Conservation (phyloP, 1,140 invertebrate species). For the Macrocentrus cingulum region DNA sequence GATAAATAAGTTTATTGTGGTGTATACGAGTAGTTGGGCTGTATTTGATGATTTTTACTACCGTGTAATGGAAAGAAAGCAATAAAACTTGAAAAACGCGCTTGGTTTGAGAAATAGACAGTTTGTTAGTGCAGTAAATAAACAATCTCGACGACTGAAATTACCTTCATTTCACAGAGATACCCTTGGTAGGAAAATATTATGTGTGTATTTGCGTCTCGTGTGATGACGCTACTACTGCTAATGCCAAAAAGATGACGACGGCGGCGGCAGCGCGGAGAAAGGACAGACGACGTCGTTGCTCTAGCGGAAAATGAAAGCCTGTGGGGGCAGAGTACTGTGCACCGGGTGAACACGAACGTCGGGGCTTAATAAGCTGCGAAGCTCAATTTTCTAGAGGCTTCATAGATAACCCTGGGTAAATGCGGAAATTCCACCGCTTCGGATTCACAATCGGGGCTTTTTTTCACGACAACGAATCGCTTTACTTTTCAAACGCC, state of each 20-base stretch:
- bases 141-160: constrained; percentile 41
- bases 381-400: constrained; percentile 34
- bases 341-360: constrained; percentile 11
- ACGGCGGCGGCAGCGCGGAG: constrained; percentile 12
- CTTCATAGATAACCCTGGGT: constrained; percentile 14
- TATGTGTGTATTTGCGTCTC: no score
- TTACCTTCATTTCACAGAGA: constrained; percentile 33
- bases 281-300: constrained; percentile 11
- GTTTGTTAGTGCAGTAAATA: constrained; percentile 21
- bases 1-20: no score
- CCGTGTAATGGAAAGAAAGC: no score
- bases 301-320: constrained; percentile 45
- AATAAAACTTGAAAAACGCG: background rate
- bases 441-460: constrained; percentile 8
- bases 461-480: constrained; percentile 13
- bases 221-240: no score
- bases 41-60: no score
- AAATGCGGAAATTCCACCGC: constrained; percentile 6
- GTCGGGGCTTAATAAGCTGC: constrained; percentile 38
- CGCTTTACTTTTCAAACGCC: constrained; percentile 1
- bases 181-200: constrained; percentile 9
- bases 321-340: constrained; percentile 11
- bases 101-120: background rate
- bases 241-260: no score
- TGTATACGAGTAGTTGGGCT: no score